Evolutionary conservation across 1,140 invertebrate species (phyloP).

Genomic region (Bombus waltoni): DNA sequence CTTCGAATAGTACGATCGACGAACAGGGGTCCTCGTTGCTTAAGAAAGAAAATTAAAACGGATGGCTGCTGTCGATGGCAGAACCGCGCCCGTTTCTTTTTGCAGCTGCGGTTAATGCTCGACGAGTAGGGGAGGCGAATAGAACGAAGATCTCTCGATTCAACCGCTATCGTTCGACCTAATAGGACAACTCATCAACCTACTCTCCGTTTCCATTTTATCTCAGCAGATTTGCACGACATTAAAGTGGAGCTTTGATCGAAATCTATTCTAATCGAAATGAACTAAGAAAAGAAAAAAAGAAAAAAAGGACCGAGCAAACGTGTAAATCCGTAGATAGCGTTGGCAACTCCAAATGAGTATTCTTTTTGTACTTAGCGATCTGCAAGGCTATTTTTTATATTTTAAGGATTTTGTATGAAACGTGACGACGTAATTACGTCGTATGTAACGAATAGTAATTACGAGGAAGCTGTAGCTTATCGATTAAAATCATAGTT

Average conservation of each 20-base stretch:
- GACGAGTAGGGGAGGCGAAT: constrained; percentile 28
- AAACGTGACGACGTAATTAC: background rate
- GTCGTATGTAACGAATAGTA: background rate
- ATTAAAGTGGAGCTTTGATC: constrained; percentile 25
- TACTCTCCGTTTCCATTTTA: constrained; percentile 51
- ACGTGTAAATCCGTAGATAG: background rate
- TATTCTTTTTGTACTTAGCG: too few species aligned
- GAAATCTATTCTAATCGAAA: constrained; percentile 16
- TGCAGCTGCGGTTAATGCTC: constrained; percentile 43
- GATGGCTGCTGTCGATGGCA: constrained; percentile 53
- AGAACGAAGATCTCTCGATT: constrained; percentile 52
- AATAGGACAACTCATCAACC: constrained; percentile 57
- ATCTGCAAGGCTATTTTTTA: background rate
- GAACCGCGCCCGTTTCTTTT: constrained; percentile 48
- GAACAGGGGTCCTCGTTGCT: background rate
- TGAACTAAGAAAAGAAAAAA: background rate
- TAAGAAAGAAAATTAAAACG: constrained; percentile 60
- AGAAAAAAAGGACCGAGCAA: background rate
- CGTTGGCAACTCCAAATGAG: too few species aligned
- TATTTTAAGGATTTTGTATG: background rate
- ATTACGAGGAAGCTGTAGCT: background rate
- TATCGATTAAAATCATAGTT: background rate
- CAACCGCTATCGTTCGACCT: constrained; percentile 51
- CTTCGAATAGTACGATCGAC: background rate
- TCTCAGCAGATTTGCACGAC: constrained; percentile 41